Conservation (phyloP, 2,113 vertebrate species). For the Catagonus wagneri region DNA sequence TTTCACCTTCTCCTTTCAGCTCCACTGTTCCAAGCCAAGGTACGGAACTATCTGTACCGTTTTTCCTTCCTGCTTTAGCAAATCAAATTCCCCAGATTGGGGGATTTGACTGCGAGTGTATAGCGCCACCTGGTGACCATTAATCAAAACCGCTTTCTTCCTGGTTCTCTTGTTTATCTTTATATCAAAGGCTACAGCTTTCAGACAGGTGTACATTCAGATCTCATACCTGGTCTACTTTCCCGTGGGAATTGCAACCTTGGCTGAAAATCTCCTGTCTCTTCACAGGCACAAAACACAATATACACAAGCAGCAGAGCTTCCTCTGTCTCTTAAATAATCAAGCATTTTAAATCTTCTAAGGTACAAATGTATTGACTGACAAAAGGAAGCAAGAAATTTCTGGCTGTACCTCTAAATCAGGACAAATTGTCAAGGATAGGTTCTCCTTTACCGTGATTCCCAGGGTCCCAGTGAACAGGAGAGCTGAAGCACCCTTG, state of each 20-base stretch:
- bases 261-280: not conserved
- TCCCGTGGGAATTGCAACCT: not conserved
- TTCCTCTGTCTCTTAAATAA: slow-evolving; percentile 28
- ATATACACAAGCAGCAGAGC: not conserved
- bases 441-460: not conserved
- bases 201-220: not conserved
- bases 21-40: not conserved
- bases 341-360: slow-evolving; percentile 36
- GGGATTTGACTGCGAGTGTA: slow-evolving; percentile 13
- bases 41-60: not conserved
- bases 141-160: slow-evolving; percentile 8
- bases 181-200: not conserved
- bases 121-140: slow-evolving; percentile 70
- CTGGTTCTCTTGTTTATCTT: fast-evolving
- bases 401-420: not conserved
- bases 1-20: not conserved
- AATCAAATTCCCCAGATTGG: not conserved
- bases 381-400: not conserved
- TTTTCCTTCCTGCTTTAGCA: not conserved
- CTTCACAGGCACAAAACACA: not conserved
- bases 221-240: not conserved
- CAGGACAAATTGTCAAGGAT: not conserved
- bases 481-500: not conserved
- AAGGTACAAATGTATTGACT: not conserved
- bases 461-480: not conserved